Base-by-base conservation (phyloP, 2,888 invertebrate genomes). In the Ochropacha duplaris region DNA sequence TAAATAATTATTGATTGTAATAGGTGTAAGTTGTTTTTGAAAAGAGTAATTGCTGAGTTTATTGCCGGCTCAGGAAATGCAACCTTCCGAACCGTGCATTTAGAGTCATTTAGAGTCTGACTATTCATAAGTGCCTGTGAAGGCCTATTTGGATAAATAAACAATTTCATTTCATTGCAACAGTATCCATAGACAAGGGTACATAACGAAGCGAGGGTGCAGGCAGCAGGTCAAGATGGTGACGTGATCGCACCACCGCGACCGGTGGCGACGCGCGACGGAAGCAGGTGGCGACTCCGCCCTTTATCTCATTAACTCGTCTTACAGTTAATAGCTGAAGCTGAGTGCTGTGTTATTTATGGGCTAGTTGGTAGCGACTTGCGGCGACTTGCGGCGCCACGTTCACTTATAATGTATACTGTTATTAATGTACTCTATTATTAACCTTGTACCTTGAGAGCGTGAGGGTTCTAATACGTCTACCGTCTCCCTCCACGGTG, bases 251-350 rank as follows among this genome's bases (percentile, higher is more conserved):
- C 31, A 12, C 2, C 44, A 11, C 19, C 5, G 14, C 36, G 31
- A 36, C 16, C 44, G 44, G 19, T 8, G 16, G 8, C 39, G 19
- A 36, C 50, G 16, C 57, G 8, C 36, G 36, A n/a, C 54, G 52
- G 50, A 56, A 54, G 51, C 51, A 57, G 60, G 57, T 50, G 55
- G 57, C 54, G 57, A 49, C 49, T 50, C 22, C 39, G 55, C 55
- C 57, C 54, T 59, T 19, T 57, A 54, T 59, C 54, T 60, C 28
- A 50, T 52, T 51, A 14, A 50, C 12, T 50, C 50, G 50, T 49
- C 50, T 55, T 54, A 49, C 54, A 49, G 56, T 49, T 28, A 16
- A 49, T 26, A 44, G 44, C 44, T 19, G 44, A 19, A 16, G 44
- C 44, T 44, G 44, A 44, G 44, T 44, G 44, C 16, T 19, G 19